phyloP scores from a whole-genome alignment of 2,888 invertebrate genomes.

The Neuroscelio doddi region DNA sequence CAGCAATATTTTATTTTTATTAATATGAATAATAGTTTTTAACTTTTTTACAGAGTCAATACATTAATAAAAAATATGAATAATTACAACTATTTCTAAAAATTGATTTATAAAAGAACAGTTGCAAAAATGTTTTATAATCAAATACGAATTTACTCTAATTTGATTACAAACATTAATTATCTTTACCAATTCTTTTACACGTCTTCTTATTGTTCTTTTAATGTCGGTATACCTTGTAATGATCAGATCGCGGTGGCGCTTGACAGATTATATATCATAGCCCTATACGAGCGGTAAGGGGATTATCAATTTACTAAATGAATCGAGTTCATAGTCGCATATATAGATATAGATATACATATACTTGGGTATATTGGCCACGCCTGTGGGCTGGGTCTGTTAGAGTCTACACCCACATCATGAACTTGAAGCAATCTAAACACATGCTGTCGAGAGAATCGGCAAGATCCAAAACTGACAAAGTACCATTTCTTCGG shows the following conservation, averaged over 20 bases:
- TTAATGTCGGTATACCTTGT: not conserved
- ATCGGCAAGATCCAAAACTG: too few species aligned
- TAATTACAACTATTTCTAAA: too few species aligned
- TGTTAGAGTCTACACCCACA: conserved; percentile 35
- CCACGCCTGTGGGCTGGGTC: conserved; percentile 49
- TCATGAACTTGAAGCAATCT: conserved; percentile 15
- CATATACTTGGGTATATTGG: conserved; percentile 22
- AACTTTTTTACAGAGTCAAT: too few species aligned
- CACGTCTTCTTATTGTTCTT: not conserved
- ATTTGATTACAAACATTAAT: too few species aligned
- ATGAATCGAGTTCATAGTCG: conserved; percentile 56
- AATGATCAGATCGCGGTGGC: not conserved
- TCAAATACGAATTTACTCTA: not conserved
- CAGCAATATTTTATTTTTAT: too few species aligned
- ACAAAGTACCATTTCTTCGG: conserved; percentile 46
- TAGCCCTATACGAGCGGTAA: conserved; percentile 4
- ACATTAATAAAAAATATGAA: too few species aligned
- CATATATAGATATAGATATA: conserved; percentile 15
- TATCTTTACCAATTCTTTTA: too few species aligned
- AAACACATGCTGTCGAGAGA: conserved; percentile 11
- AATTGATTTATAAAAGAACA: too few species aligned
- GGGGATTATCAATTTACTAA: conserved; percentile 64
- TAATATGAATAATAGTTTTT: too few species aligned
- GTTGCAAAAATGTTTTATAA: not conserved
- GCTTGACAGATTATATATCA: conserved; percentile 1